phyloP scores from a whole-genome alignment of 2,888 invertebrate genomes.

The Diarsia brunnea region DNA sequence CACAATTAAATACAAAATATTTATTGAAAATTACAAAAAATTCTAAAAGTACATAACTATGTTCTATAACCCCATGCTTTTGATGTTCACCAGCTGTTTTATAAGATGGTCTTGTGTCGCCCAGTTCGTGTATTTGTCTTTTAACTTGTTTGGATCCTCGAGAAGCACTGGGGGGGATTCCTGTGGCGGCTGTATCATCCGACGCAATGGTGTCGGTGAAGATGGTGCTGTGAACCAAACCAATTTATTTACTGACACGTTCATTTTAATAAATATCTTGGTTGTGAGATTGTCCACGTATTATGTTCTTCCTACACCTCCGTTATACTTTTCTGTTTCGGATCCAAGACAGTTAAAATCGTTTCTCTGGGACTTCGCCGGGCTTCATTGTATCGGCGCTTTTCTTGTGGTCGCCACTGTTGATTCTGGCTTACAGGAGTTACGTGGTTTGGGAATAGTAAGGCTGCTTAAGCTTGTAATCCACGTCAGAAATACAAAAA shows the following conservation, averaged over 20 bases:
- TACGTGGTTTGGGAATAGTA: too few species aligned
- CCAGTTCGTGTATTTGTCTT: slow-evolving; percentile 36
- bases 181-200: slow-evolving; percentile 37
- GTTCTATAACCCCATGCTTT: slow-evolving; percentile 71
- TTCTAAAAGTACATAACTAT: slow-evolving; percentile 44
- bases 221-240: slow-evolving; percentile 47
- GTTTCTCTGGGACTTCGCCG: too few species aligned
- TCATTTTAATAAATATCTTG: background rate
- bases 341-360: too few species aligned
- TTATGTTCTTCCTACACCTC: too few species aligned
- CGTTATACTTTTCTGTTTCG: too few species aligned
- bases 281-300: background rate
- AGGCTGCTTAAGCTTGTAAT: background rate
- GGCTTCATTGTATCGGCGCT: too few species aligned
- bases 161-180: slow-evolving; percentile 67
- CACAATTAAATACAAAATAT: slow-evolving; percentile 47
- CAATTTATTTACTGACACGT: background rate
- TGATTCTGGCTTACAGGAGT: too few species aligned
- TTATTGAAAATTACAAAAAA: slow-evolving; percentile 66
- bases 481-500: background rate
- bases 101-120: slow-evolving; percentile 73
- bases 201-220: slow-evolving; percentile 33
- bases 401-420: too few species aligned
- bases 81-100: slow-evolving; percentile 76
- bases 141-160: slow-evolving; percentile 63